A percentile compares a stretch with the other conserved stretches of the same genome.
phyloP scores from a whole-genome alignment of 1,140 invertebrate species.

The Aphelinus atriplicis region DNA sequence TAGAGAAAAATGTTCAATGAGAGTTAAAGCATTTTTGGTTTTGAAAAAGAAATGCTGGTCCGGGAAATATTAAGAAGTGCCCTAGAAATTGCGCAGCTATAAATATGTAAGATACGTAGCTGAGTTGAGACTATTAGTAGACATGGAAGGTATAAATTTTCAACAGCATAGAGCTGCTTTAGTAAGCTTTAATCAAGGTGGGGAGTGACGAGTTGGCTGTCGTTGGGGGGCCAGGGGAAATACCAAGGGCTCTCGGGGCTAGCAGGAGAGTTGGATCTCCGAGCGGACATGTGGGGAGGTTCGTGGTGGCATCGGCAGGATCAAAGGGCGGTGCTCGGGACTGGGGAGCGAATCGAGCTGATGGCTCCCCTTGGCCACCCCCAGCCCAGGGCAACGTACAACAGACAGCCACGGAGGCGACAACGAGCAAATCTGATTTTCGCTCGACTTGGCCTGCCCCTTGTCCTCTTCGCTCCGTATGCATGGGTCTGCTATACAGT shows the following conservation, averaged over 20 bases:
- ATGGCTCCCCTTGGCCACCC: neutral
- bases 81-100: too few species aligned
- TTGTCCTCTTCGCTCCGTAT: neutral
- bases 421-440: constrained; percentile 67
- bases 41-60: too few species aligned
- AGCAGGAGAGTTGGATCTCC: constrained; percentile 17
- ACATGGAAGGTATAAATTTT: too few species aligned
- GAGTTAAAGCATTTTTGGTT: too few species aligned
- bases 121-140: too few species aligned
- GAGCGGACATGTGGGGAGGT: constrained; percentile 51
- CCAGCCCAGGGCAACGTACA: neutral
- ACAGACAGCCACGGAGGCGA: constrained; percentile 53
- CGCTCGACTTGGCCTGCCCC: constrained; percentile 54
- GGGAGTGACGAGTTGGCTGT: constrained; percentile 26
- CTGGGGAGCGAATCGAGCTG: constrained; percentile 34
- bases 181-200: too few species aligned
- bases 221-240: constrained; percentile 33
- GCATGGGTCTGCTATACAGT: too few species aligned
- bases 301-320: constrained; percentile 60
- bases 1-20: too few species aligned
- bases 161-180: too few species aligned
- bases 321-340: constrained; percentile 61
- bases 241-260: neutral
- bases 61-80: too few species aligned
- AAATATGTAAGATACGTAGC: too few species aligned